Evolutionary conservation across 2,888 invertebrate species (phyloP), one percentile per base, ranked within the genome.

Genomic region (Meganola albula): DNA sequence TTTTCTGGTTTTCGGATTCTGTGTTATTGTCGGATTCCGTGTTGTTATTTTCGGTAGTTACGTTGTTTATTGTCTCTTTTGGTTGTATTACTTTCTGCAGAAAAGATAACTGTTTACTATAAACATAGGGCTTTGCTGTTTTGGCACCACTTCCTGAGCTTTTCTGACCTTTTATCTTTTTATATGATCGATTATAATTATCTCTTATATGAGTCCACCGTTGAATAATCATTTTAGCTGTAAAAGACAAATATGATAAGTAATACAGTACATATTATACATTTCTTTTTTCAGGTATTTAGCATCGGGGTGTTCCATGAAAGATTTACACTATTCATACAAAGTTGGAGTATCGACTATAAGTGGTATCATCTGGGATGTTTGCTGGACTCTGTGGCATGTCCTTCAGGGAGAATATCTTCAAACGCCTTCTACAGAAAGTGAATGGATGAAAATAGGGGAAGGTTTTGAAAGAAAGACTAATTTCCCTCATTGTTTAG

Each of bases 181-280:
- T 53, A 44, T 31, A 38, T 12, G 52, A 53, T 45, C 52, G 41
- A 39, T 50, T 46, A 44, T 48, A 50, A 47, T 51, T 53, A 46
- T 53, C 48, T 48, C 50, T 48, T 51, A 51, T 48, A 40, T 53
- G 48, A 35, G 48, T 53, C 47, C 48, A 48, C 38, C 34, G 18
- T 31, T 47, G 44, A 40, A 51, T 43, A 40, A 43, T 40, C 43
- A 41, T 14, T 39, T 37, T 37, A 11, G 26, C 37, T 37, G 37
- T 37, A 33, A 37, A 32, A 37, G 23, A 28, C 22, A 31, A 32
- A 27, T 12, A 34, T 20, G 10, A 11, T 18, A 24, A 24, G 12
- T 35, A 13, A 28, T 29, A 25, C 12, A n/a, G 18, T 30, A 30
- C 23, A 31, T 24, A 24, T n/a, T n/a, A n/a, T 24, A 31, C 12